Evolutionary conservation across 2,888 invertebrate species (phyloP), one percentile per base, ranked within the genome.

Genomic region (Patella ulyssiponensis): DNA sequence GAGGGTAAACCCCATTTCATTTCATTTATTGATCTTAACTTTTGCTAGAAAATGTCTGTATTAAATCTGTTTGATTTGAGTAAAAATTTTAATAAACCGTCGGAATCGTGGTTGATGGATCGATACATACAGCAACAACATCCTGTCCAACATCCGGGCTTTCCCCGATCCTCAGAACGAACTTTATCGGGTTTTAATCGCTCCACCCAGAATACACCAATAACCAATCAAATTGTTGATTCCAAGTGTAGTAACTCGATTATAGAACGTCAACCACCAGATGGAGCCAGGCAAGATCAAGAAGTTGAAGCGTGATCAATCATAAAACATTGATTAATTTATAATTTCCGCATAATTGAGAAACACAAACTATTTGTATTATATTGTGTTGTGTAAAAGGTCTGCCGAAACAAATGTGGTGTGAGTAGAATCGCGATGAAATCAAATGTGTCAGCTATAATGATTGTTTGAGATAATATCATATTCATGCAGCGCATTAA

Each of bases 41-140:
- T 27, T 44, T 56, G 52, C 27, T 83, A 90, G 90, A 87, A 87
- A 84, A 77, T 90, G 76, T 87, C 90, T 23, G 89, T 91, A 20
- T 82, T 91, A 51, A 91, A 91, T 82, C 81, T 91, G 54, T 91
- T 91, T 86, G 90, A 91, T 58, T 77, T 91, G 78, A 88, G 90
- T 80, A 85, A 86, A 77, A 90, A 90, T 81, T 89, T 90, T 82
- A 86, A 88, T 76, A 84, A 81, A 17, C 83, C 82, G 9, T 86
- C 86, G 1, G 87, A 87, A 27, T 86, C 86, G 12, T 90, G 90
- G 90, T 76, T 91, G 74, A 86, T 90, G 84, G 87, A 90, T 78
- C 81, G 86, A 12, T 90, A 90, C 77, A 85, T 89, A 69, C 85
- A 86, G 69, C 86, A 87, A 64, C 88, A 88, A 72, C 87, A 88